Conservation (phyloP, 1,140 invertebrate genomes). For the Philotrypesis tridentata region DNA sequence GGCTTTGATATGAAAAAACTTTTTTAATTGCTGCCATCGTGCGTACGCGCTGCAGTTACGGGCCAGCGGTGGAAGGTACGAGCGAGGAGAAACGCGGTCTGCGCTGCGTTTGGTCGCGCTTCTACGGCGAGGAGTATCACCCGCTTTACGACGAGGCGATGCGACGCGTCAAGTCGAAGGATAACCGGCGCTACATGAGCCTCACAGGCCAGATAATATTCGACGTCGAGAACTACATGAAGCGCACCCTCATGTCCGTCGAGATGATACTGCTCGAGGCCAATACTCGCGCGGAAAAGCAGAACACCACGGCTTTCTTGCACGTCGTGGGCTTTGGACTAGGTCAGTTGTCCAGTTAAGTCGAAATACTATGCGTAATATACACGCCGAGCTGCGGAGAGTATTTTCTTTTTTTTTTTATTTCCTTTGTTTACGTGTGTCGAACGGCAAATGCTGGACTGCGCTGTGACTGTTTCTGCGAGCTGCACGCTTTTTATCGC, state of each 20-base stretch:
- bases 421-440: neutral
- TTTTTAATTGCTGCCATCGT: neutral
- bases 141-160: constrained; percentile 63
- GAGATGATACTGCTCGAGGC: constrained; percentile 72
- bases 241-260: constrained; percentile 67
- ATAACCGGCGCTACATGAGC: constrained; percentile 62
- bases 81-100: constrained; percentile 57
- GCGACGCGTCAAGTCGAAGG: constrained; percentile 60
- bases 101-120: constrained; percentile 64
- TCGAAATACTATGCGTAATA: too few species aligned
- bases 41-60: constrained; percentile 53
- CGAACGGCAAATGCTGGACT: neutral
- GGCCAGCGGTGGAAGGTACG: constrained; percentile 47
- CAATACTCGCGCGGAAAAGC: constrained; percentile 67
- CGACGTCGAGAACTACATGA: constrained; percentile 71
- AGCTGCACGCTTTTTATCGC: neutral
- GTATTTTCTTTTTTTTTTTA: neutral
- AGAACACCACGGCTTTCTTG: constrained; percentile 70
- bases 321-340: constrained; percentile 72
- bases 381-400: neutral
- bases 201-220: constrained; percentile 62
- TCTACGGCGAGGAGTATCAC: constrained; percentile 67
- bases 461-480: too few species aligned
- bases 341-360: constrained; percentile 61
- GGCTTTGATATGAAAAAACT: neutral